phyloP scores from a whole-genome alignment of 2,113 vertebrate species.

The Synchiropus splendidus region DNA sequence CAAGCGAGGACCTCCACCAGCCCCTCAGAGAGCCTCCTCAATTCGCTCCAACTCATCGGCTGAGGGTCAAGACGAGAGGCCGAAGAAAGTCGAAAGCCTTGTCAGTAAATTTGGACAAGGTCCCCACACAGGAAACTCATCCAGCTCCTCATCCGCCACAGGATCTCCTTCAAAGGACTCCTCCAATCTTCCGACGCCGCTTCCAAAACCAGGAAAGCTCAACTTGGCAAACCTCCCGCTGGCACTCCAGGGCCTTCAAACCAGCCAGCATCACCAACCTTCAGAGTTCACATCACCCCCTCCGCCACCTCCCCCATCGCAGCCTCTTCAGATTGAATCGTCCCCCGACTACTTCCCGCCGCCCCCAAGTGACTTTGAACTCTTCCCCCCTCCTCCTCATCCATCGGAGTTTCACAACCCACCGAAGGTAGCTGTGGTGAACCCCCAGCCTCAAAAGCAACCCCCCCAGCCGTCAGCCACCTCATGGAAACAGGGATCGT shows the following conservation, averaged over 20 bases:
- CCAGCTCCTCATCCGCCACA: constrained; percentile 65
- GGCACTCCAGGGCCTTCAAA: constrained; percentile 69
- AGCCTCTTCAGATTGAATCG: constrained; percentile 65
- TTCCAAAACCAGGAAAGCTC: constrained; percentile 89
- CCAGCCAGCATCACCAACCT: constrained; percentile 57
- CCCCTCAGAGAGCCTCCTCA: constrained; percentile 90
- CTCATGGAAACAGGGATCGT: constrained; percentile 75
- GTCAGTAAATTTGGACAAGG: constrained; percentile 80
- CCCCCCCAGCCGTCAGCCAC: constrained; percentile 15
- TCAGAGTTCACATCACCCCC: constrained; percentile 82
- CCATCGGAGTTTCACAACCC: constrained; percentile 76
- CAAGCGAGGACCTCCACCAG: constrained; percentile 81
- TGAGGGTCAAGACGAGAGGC: constrained; percentile 74
- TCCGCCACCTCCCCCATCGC: constrained; percentile 69
- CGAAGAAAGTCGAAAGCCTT: constrained; percentile 86
- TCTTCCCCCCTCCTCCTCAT: constrained; percentile 75
- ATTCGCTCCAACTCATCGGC: constrained; percentile 69
- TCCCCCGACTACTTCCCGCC: constrained; percentile 65
- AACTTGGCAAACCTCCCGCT: constrained; percentile 79
- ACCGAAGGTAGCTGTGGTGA: constrained; percentile 88
- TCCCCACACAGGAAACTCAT: constrained; percentile 52
- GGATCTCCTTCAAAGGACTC: constrained; percentile 76
- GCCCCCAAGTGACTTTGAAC: constrained; percentile 80
- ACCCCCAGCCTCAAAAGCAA: constrained; percentile 81
- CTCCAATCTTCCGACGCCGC: constrained; percentile 62